These are phyloP conservation scores for Erynnis tages DNA, from an alignment of 2,888 invertebrate genomes.

Conservation along the genomic window DNA sequence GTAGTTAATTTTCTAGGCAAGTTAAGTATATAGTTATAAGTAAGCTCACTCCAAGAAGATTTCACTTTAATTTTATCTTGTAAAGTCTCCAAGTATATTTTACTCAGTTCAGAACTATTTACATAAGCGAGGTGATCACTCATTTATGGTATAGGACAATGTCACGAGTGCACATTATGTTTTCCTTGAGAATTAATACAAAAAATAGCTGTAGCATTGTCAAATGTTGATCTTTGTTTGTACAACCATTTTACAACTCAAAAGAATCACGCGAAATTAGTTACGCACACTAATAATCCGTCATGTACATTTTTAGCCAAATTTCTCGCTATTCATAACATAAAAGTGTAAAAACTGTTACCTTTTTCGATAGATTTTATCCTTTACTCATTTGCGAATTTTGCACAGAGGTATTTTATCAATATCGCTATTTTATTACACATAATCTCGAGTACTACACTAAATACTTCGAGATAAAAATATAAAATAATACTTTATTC, in stretches of 20 bases:
- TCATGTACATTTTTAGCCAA: not conserved
- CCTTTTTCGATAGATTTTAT: conserved; percentile 2
- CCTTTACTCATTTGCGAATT: conserved; percentile 5
- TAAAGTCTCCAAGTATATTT: too few species aligned
- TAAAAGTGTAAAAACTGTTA: conserved; percentile 1
- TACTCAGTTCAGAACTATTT: too few species aligned
- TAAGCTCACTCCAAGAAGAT: too few species aligned
- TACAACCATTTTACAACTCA: not conserved
- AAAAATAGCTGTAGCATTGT: conserved; percentile 2
- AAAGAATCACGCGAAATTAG: not conserved
- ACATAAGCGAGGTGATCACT: not conserved
- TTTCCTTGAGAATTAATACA: conserved; percentile 26
- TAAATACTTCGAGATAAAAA: conserved; percentile 9
- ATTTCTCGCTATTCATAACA: not conserved
- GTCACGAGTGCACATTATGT: conserved; percentile 6
- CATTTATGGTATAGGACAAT: not conserved
- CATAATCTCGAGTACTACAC: conserved; percentile 43
- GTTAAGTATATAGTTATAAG: too few species aligned
- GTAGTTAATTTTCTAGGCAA: too few species aligned
- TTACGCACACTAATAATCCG: not conserved
- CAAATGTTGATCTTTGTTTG: conserved; percentile 2
- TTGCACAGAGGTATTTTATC: conserved; percentile 30
- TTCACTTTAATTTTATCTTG: too few species aligned
- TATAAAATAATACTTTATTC: conserved; percentile 3
- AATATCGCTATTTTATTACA: conserved; percentile 39